phyloP scores from a whole-genome alignment of 2,888 invertebrate genomes.

The Mycalesis mineus region DNA sequence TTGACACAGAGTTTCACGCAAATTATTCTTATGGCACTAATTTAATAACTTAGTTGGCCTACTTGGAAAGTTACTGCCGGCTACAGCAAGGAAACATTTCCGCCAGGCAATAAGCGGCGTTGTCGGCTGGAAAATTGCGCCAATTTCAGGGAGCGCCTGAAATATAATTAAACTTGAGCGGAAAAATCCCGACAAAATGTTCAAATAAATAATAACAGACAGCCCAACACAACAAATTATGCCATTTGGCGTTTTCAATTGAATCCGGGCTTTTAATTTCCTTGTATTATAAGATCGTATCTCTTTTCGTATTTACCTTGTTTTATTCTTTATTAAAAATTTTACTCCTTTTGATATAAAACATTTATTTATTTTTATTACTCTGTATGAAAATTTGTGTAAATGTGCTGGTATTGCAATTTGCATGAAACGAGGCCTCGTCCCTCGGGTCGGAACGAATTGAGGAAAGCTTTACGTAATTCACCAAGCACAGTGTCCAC shows the following conservation, averaged over 20 bases:
- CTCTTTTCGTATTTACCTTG: too few species aligned
- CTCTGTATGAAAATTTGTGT: conserved; percentile 39
- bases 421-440: conserved; percentile 51
- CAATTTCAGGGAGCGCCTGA: conserved; percentile 50
- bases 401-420: conserved; percentile 51
- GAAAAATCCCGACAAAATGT: conserved; percentile 1
- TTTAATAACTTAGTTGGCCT: conserved; percentile 45
- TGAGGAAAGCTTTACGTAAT: conserved; percentile 57
- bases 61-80: conserved; percentile 51
- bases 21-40: conserved; percentile 5
- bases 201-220: conserved; percentile 5
- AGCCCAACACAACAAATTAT: not conserved
- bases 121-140: conserved; percentile 68
- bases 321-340: too few species aligned
- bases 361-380: not conserved
- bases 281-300: too few species aligned
- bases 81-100: conserved; percentile 54
- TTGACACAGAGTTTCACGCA: not conserved
- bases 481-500: conserved; percentile 39
- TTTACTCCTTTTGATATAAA: too few species aligned
- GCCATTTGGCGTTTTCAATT: not conserved
- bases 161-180: conserved; percentile 15
- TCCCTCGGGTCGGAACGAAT: conserved; percentile 47
- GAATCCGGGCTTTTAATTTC: not conserved
- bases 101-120: conserved; percentile 63